Percentiles rank a stretch among this genome's conserved stretches.
phyloP scores from a whole-genome alignment of 2,888 invertebrate species.

The Sacculina carcini region DNA sequence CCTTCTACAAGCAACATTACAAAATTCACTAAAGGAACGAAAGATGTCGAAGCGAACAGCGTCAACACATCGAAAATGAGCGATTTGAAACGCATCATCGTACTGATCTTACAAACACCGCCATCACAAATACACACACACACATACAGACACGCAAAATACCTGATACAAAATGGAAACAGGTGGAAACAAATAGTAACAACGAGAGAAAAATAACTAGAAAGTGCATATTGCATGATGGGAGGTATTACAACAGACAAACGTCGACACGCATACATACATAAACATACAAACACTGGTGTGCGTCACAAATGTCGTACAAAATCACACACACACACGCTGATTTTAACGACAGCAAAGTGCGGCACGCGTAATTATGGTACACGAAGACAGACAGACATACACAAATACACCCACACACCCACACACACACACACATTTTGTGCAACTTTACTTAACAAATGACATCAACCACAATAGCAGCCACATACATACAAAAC shows the following conservation, averaged over 20 bases:
- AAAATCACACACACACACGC: slow-evolving; percentile 2
- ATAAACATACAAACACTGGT: not conserved
- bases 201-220: no score
- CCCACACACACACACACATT: not conserved
- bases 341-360: not conserved
- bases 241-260: not conserved
- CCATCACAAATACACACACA: not conserved
- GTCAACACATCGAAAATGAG: not conserved
- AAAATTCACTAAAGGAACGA: slow-evolving; percentile 2
- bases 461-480: not conserved
- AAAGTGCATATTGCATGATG: no score
- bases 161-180: no score
- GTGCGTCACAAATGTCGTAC: not conserved
- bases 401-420: not conserved
- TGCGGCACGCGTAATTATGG: not conserved
- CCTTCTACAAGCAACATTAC: slow-evolving; percentile 2
- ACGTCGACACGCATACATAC: not conserved
- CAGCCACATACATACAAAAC: not conserved
- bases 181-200: no score
- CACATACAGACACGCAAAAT: not conserved
- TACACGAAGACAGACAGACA: not conserved
- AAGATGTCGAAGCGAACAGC: not conserved
- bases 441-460: not conserved
- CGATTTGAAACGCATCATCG: not conserved
- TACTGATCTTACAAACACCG: no score